A percentile compares a stretch with the other conserved stretches of the same genome.
Evolutionary conservation across 2,888 invertebrate genomes (phyloP).

Genomic region (Boloria euphrosyne): DNA sequence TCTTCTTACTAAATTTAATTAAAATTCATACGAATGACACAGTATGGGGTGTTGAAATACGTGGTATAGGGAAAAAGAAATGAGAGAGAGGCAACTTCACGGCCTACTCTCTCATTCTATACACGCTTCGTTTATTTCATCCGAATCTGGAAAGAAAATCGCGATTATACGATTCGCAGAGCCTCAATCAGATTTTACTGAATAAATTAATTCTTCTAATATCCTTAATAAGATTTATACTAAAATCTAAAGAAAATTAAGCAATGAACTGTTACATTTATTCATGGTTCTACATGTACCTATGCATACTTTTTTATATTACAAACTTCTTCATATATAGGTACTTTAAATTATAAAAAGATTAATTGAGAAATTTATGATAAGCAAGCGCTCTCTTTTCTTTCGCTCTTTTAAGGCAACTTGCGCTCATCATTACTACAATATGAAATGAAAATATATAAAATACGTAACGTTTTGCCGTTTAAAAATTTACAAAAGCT

Average conservation of each 20-base stretch:
- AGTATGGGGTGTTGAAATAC: conserved; percentile 18
- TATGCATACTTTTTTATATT: too few relatives aligned
- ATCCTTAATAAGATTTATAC: conserved; percentile 11
- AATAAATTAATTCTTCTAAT: conserved; percentile 22
- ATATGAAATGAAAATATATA: too few relatives aligned
- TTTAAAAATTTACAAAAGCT: neutral
- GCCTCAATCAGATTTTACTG: conserved; percentile 25
- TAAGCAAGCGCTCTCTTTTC: too few relatives aligned
- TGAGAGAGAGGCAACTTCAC: conserved; percentile 23
- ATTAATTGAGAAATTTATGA: too few relatives aligned
- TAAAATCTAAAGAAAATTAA: conserved; percentile 1
- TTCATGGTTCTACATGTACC: too few relatives aligned
- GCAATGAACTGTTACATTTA: neutral
- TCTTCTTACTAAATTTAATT: neutral
- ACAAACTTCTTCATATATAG: too few relatives aligned
- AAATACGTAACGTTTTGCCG: too few relatives aligned
- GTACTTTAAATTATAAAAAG: too few relatives aligned
- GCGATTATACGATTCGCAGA: conserved; percentile 22
- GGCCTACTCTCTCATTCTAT: conserved; percentile 21
- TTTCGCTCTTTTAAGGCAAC: too few relatives aligned
- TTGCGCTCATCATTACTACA: too few relatives aligned
- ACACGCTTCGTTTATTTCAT: conserved; percentile 29
- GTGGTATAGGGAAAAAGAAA: conserved; percentile 15
- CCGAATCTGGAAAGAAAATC: conserved; percentile 13
- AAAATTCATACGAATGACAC: neutral